Evolutionary conservation across 2,113 vertebrate genomes (phyloP).

Genomic region (Antechinus stuartii): DNA sequence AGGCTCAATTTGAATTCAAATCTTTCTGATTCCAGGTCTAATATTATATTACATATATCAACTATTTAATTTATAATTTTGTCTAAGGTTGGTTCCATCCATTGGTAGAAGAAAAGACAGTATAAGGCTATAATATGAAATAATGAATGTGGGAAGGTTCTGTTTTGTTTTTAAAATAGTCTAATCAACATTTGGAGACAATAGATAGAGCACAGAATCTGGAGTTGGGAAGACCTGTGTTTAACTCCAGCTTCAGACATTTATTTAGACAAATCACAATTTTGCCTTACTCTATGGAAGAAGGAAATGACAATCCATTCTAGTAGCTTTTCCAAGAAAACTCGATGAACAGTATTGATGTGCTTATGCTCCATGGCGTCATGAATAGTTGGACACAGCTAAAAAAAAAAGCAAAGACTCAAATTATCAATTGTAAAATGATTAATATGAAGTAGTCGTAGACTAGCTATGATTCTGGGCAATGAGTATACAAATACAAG

Average conservation of each 20-base stretch:
- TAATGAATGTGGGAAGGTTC: neutral
- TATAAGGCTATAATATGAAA: neutral
- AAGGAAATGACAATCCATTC: neutral
- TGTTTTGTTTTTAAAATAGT: neutral
- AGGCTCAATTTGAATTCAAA: neutral
- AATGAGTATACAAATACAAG: neutral
- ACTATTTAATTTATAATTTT: neutral
- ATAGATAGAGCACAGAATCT: neutral
- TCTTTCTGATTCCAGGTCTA: neutral
- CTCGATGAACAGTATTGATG: too few relatives aligned
- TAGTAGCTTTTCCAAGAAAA: neutral
- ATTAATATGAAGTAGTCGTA: neutral
- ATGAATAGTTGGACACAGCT: neutral
- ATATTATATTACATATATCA: neutral
- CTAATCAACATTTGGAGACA: neutral
- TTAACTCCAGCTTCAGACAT: neutral
- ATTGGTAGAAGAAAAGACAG: neutral
- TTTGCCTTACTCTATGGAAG: neutral
- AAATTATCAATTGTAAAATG: neutral
- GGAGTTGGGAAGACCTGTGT: neutral
- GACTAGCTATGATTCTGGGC: neutral
- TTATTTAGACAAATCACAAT: neutral
- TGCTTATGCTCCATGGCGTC: neutral
- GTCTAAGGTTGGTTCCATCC: neutral
- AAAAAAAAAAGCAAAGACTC: neutral